Percentiles rank a stretch among this genome's conserved stretches.
Conservation (phyloP, 2,113 vertebrate species). For the Leucosticte australis region DNA sequence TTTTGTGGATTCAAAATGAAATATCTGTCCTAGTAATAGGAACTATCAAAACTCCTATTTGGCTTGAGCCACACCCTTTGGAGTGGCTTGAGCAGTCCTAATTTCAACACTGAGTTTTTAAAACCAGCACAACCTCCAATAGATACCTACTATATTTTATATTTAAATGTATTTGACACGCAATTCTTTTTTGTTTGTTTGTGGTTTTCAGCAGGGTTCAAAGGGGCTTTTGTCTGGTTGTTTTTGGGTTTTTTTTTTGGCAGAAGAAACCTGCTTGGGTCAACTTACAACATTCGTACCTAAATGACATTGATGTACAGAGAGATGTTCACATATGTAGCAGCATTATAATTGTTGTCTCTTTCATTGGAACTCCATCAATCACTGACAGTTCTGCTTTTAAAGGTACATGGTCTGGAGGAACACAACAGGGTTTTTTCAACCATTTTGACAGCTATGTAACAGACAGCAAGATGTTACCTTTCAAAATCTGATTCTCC, state of each 20-base stretch:
- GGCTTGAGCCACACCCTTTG: neutral
- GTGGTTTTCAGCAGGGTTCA: neutral
- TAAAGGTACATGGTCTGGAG: neutral
- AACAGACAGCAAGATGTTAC: neutral
- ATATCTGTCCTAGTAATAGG: neutral
- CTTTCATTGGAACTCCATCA: conserved; percentile 1
- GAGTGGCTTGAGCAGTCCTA: rapidly evolving
- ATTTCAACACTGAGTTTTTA: neutral
- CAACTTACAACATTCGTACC: neutral
- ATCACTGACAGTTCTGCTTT: conserved; percentile 6
- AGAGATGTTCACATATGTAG: neutral
- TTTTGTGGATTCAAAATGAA: neutral
- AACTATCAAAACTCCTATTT: neutral
- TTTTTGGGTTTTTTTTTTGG: neutral
- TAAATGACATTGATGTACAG: neutral
- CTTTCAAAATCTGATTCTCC: neutral
- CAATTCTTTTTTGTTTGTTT: neutral
- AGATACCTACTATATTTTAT: neutral
- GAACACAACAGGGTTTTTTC: neutral
- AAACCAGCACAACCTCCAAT: neutral
- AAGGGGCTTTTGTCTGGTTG: neutral
- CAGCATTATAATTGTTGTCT: neutral
- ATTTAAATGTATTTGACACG: neutral
- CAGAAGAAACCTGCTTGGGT: neutral
- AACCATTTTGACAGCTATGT: neutral